These are phyloP conservation scores for Bombycilla garrulus DNA, from an alignment of 2,113 vertebrate species.

Conservation along the genomic window DNA sequence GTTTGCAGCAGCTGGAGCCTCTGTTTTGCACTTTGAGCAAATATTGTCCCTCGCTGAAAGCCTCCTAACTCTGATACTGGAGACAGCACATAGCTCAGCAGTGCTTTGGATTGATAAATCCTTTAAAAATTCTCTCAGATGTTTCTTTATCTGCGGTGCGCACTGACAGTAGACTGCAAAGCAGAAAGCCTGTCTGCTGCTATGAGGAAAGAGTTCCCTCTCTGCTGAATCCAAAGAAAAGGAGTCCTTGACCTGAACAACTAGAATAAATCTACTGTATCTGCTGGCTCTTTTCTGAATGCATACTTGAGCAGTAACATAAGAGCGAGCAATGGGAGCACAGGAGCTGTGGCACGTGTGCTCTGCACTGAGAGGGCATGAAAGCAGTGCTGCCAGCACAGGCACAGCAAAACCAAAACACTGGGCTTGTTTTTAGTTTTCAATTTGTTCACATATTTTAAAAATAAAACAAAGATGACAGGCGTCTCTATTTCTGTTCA, in stretches of 20 bases:
- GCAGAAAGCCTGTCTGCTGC: neutral
- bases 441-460: neutral
- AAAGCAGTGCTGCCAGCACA: neutral
- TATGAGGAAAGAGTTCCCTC: neutral
- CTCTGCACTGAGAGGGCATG: neutral
- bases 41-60: slow-evolving; percentile 45
- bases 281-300: slow-evolving; percentile 46
- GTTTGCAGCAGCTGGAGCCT: slow-evolving; percentile 65
- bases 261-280: slow-evolving; percentile 59
- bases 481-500: neutral
- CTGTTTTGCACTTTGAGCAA: slow-evolving; percentile 44
- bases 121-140: slow-evolving; percentile 36
- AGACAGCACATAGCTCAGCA: slow-evolving; percentile 27
- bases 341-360: slow-evolving; percentile 10
- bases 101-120: slow-evolving; percentile 57
- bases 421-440: neutral
- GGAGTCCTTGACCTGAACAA: neutral
- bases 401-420: neutral
- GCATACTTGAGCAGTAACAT: slow-evolving; percentile 62
- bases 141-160: neutral
- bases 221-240: neutral
- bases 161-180: neutral
- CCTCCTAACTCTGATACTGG: slow-evolving; percentile 39
- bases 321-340: neutral
- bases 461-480: neutral